Evolutionary conservation across 1,140 invertebrate genomes (phyloP), one percentile per base, ranked within the genome.

Genomic region (Lucilia cuprina): DNA sequence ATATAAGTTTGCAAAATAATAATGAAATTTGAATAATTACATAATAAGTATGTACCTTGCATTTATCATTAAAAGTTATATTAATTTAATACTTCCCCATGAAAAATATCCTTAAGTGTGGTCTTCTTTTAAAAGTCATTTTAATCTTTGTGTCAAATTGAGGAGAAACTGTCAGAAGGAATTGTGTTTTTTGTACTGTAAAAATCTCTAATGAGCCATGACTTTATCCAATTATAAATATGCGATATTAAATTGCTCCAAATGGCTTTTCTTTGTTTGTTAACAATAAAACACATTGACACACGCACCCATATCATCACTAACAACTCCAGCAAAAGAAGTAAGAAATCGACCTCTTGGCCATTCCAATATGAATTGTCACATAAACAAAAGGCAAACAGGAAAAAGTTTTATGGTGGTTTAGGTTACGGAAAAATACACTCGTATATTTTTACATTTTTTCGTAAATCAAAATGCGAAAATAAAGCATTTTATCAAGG

Each of bases 141-240:
- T 10, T 82, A 65, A 35, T 82, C 13, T 82, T 60, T n/a, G 50
- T 65, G 49, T 25, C 14, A 82, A 82, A 25, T 82, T 21, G 47
- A 82, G 49, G n/a, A 74, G 5, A 82, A 82, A 82, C 19, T 82
- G n/a, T 82, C 19, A 34, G 30, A 55, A 82, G 13, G 78, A 82
- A 60, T 50, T 41, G 30, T 41, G 41, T 41, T 41, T 41, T 41
- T 41, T 41, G 41, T 41, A 41, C 41, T 41, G 41, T 10, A n/a
- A 49, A 80, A n/a, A 80, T 21, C 41, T 80, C 77, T 80, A 80
- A 80, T 80, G 77, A 80, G 77, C 8, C 77, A 80, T 80, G 77
- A 80, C 41, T 80, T 49, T 80, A 80, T 80, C 77, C 41, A 80
- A 80, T 80, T 80, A 80, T 49, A 19, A 49, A 12, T 21, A 80